Conservation (phyloP, 1,140 invertebrate genomes). For the Doryteuthis pealeii region DNA sequence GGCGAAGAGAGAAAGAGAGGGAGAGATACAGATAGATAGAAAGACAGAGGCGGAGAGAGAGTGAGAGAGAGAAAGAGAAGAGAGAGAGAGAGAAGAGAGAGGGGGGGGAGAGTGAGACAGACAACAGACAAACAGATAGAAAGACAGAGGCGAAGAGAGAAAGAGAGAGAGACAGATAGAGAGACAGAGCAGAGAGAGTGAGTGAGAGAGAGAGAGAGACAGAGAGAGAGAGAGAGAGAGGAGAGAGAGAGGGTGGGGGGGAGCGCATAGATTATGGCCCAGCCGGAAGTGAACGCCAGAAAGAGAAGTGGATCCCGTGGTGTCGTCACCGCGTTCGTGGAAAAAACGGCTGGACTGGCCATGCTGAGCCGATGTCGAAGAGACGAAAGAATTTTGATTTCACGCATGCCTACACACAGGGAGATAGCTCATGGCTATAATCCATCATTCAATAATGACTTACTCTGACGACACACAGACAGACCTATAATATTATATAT, state of each 20-base stretch:
- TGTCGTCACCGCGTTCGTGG: background rate
- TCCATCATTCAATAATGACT: background rate
- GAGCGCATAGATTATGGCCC: background rate
- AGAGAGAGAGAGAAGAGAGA: no score
- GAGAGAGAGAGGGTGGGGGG: background rate
- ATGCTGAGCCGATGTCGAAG: background rate
- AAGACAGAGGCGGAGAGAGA: no score
- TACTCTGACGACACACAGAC: background rate
- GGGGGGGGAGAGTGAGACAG: no score
- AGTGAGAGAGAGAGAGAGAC: background rate
- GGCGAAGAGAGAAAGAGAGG: no score
- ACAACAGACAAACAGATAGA: no score
- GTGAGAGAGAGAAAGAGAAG: no score
- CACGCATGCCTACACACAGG: slow-evolving; percentile 1
- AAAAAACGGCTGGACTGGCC: background rate
- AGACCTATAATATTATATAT: no score
- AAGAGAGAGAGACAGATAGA: no score
- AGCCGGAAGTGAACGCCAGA: background rate
- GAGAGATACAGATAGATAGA: no score
- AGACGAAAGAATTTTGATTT: background rate
- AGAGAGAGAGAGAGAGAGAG: background rate
- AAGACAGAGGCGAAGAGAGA: no score
- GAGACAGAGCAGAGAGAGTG: no score
- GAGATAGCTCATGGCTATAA: no score
- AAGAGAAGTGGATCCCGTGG: background rate